Conservation (phyloP, 1,140 invertebrate genomes). For the Tachypleus tridentatus region DNA sequence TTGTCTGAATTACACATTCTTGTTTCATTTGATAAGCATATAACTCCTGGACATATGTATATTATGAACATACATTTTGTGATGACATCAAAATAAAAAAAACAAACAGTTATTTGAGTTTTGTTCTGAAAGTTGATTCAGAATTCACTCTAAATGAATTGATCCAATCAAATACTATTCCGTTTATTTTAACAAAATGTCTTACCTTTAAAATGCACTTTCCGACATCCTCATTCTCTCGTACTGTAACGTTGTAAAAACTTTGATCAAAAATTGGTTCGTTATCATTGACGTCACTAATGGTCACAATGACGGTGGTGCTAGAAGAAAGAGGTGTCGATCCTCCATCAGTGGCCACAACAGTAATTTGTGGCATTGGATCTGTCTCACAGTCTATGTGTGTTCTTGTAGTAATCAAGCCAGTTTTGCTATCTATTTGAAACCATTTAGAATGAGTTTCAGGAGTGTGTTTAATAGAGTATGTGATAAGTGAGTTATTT, state of each 20-base stretch:
- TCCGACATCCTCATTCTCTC: conserved; percentile 70
- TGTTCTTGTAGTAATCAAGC: conserved; percentile 68
- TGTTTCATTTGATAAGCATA: no score
- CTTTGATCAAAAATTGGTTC: conserved; percentile 93
- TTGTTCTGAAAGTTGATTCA: no score
- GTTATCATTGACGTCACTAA: conserved; percentile 80
- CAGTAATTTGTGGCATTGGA: conserved; percentile 61
- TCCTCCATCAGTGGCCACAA: conserved; percentile 74
- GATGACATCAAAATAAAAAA: no score
- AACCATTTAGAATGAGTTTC: conserved; percentile 72
- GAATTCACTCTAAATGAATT: no score
- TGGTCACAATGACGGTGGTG: conserved; percentile 67
- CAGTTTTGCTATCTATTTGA: conserved; percentile 68
- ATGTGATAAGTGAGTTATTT: conserved; percentile 71
- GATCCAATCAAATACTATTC: no score
- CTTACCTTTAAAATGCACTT: conserved; percentile 90
- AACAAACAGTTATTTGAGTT: no score
- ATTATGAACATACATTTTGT: no score
- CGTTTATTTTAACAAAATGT: neutral
- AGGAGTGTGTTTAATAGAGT: conserved; percentile 56
- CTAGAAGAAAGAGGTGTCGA: conserved; percentile 63
- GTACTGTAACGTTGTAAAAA: conserved; percentile 87
- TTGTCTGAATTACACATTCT: no score
- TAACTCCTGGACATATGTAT: conserved; percentile 6
- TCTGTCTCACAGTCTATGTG: conserved; percentile 86